These are phyloP conservation scores for Diglossa cyanea DNA, from an alignment of 2,797 vertebrate genomes.

Conservation along the genomic window DNA sequence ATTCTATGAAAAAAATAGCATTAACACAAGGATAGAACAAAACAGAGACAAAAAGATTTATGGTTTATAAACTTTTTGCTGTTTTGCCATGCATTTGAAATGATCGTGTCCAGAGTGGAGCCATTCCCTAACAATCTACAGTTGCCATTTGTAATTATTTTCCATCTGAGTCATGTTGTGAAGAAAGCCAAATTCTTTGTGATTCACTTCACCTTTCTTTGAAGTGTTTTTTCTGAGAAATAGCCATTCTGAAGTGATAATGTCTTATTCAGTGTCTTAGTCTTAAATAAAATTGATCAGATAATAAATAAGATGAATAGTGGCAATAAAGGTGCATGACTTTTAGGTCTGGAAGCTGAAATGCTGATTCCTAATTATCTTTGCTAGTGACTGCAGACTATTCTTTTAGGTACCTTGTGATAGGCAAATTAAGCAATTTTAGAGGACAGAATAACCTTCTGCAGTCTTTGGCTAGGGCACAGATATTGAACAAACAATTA, in stretches of 20 bases:
- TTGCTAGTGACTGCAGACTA: not conserved
- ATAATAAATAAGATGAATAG: conserved; percentile 19
- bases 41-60: not conserved
- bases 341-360: not conserved
- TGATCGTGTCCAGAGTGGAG: not conserved
- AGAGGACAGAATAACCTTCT: not conserved
- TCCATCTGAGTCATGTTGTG: not conserved
- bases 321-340: not conserved
- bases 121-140: not conserved
- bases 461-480: not conserved
- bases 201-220: not conserved
- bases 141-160: not conserved
- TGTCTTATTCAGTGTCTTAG: not conserved
- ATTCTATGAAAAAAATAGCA: not conserved
- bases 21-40: not conserved
- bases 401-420: not conserved
- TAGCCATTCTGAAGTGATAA: not conserved
- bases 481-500: not conserved
- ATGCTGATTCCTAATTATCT: not conserved
- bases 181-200: not conserved
- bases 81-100: not conserved
- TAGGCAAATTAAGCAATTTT: not conserved
- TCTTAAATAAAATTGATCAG: conserved; percentile 38
- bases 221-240: not conserved
- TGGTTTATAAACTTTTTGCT: not conserved